Conservation (phyloP, 2,113 vertebrate species). For the Montifringilla adamsi region DNA sequence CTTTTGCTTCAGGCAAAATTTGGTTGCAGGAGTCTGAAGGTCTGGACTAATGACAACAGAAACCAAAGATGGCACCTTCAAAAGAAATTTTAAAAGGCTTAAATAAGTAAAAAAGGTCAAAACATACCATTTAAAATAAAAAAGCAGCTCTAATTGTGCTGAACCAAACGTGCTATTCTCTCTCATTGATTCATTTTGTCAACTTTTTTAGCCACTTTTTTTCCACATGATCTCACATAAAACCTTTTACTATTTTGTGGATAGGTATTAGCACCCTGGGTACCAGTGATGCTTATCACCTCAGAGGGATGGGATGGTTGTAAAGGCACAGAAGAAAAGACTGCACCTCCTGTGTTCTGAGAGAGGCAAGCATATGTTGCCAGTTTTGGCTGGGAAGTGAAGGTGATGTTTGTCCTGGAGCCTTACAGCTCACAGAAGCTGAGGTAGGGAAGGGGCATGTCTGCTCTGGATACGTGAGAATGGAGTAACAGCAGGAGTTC, state of each 20-base stretch:
- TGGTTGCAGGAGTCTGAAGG: slow-evolving; percentile 88
- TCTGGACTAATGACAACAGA: slow-evolving; percentile 88
- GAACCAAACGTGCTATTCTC: background rate
- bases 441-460: background rate
- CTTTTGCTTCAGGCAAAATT: slow-evolving; percentile 92
- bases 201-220: background rate
- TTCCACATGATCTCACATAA: background rate
- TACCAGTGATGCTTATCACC: background rate
- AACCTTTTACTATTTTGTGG: background rate
- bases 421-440: background rate
- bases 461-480: slow-evolving; percentile 7
- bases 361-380: background rate
- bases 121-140: background rate
- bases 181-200: background rate
- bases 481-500: background rate
- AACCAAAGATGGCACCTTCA: slow-evolving; percentile 87
- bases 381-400: background rate
- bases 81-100: slow-evolving; percentile 50
- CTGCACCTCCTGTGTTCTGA: background rate
- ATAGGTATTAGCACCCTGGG: background rate
- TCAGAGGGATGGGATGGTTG: background rate
- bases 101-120: background rate
- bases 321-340: background rate
- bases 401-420: background rate
- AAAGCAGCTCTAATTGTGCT: background rate